phyloP scores from a whole-genome alignment of 1,140 invertebrate genomes.

The Carcinoscorpius rotundicauda region DNA sequence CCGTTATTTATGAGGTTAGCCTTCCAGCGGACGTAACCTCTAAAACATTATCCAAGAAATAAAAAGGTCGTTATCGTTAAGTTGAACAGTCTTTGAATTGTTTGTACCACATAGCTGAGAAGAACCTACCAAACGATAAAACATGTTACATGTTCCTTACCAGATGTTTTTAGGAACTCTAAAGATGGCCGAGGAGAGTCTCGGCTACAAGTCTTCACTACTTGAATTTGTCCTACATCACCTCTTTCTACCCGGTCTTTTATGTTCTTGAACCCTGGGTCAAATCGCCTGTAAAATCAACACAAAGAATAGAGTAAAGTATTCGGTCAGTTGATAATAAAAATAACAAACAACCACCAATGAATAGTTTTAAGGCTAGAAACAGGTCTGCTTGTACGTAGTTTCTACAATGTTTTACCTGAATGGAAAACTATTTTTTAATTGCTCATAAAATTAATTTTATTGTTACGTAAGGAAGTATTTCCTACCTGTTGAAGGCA shows the following conservation, averaged over 20 bases:
- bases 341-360: neutral
- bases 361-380: neutral
- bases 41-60: no score
- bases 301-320: neutral
- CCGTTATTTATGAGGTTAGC: no score
- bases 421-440: neutral
- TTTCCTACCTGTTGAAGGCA: conserved; percentile 44
- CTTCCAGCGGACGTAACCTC: no score
- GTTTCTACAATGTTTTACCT: neutral
- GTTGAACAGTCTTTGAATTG: no score
- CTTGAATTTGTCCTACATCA: conserved; percentile 47
- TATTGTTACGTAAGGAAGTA: no score
- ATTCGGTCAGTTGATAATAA: neutral
- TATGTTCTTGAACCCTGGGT: conserved; percentile 45
- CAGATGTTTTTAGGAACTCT: conserved; percentile 47
- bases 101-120: no score
- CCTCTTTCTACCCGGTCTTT: conserved; percentile 40
- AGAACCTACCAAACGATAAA: no score
- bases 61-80: no score
- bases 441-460: no score
- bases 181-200: conserved; percentile 49
- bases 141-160: conserved; percentile 27
- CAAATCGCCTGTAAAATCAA: conserved; percentile 42
- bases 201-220: conserved; percentile 46
- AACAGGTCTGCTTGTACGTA: neutral